Base-by-base conservation (phyloP, 35 echinoderm and acorn worm genomes). In the Anneissia japonica region DNA sequence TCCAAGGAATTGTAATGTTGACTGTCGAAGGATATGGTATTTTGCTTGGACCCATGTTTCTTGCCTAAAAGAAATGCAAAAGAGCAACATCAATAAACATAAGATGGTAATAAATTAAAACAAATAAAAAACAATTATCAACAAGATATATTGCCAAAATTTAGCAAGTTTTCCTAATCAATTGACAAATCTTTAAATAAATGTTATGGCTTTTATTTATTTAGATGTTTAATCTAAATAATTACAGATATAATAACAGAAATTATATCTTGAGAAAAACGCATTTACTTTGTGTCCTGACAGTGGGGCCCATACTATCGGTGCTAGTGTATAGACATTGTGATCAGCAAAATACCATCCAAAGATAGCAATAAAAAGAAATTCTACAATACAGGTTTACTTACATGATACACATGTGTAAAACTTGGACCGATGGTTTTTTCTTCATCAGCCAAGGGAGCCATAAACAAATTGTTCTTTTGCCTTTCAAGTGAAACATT, bases 11-110 rank as follows among this genome's bases (percentile, higher is more conserved):
- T 12, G 35, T 39, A 9, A 81, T 81, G n/a, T 40, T 81, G 0
- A 81, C 79, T 38, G 16, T 36, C 38, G 35, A 38, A 39, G 35
- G 35, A 81, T 81, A 81, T 23, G 79, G 79, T 81, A 81, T 81
- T 38, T 4, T 81, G 7, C 79, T 39, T 37, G 79, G 79, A 17
- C 79, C 79, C 37, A 81, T 36, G 38, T 81, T 81, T 21, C 79
- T 36, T 0, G 38, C 36, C 79, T 81, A 3, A 14, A 33, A 37
- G 10, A 37, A 77, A 77, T 3, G 12, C 7, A 39, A 81, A 81
- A 5, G 29, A 76, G n/a, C 7, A 11, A 28, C 9, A 76, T 76
- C 7, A 28, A 29, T 13, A 10, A 6, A 10, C 7, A n/a, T n/a
- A n/a, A n/a, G n/a, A n/a, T n/a, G n/a, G n/a, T n/a, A n/a, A n/a